Conservation (phyloP, 1,140 invertebrate species). For the Halictus rubicundus region DNA sequence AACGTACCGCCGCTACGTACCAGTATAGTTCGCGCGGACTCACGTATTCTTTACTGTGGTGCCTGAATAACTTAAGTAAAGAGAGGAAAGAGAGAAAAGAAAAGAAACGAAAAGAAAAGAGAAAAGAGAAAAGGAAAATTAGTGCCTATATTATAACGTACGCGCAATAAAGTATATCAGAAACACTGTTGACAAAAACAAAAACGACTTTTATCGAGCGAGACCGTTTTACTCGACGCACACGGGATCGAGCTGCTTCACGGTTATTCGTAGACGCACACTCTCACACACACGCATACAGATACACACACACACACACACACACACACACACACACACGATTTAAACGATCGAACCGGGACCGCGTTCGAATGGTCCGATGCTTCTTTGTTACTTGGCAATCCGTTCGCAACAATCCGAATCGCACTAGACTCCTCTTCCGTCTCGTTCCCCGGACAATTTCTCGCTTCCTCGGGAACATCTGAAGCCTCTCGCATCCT, state of each 20-base stretch:
- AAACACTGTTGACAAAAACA: background rate
- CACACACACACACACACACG: background rate
- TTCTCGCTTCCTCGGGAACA: background rate
- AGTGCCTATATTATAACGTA: conserved; percentile 70
- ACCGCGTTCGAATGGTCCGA: background rate
- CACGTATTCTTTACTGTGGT: conserved; percentile 58
- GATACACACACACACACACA: no score
- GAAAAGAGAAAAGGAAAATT: conserved; percentile 55
- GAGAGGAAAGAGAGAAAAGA: conserved; percentile 6
- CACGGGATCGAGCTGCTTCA: no score
- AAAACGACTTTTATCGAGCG: background rate
- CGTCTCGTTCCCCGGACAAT: background rate
- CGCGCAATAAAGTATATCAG: conserved; percentile 57
- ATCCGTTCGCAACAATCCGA: background rate
- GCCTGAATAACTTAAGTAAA: conserved; percentile 70
- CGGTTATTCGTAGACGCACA: no score
- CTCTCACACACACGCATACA: no score
- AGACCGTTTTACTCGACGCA: background rate
- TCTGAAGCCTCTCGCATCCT: background rate
- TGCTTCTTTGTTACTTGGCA: background rate
- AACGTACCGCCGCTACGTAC: background rate
- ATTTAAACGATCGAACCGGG: background rate
- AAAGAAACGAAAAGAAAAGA: no score
- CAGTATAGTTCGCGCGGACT: background rate
- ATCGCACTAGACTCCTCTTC: background rate